phyloP scores from a whole-genome alignment of 1,140 invertebrate species.

The Ridgeia piscesae region DNA sequence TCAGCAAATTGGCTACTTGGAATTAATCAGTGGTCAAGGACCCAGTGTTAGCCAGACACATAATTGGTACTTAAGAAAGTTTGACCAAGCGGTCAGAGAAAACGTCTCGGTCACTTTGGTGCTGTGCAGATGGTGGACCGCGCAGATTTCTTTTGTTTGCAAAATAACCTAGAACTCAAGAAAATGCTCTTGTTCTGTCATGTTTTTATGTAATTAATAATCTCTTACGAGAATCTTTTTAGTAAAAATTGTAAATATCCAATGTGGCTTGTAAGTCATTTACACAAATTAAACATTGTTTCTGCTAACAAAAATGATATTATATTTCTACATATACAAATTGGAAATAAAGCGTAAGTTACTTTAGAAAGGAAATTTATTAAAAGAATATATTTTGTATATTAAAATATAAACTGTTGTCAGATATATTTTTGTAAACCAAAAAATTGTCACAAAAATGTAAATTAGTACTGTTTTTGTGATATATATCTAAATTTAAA shows the following conservation, averaged over 20 bases:
- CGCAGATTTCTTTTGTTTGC: too few species aligned
- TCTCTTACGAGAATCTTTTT: neutral
- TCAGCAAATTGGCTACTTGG: neutral
- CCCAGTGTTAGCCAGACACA: neutral
- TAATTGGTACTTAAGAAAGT: conserved; percentile 1
- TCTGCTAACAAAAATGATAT: neutral
- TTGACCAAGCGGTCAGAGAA: neutral
- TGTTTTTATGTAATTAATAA: neutral
- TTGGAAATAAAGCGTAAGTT: neutral
- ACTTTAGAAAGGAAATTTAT: neutral
- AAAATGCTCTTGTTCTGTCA: neutral
- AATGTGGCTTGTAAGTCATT: too few species aligned
- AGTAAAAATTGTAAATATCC: neutral
- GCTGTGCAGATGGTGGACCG: too few species aligned
- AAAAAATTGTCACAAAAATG: neutral
- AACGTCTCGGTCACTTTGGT: neutral
- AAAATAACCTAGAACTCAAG: too few species aligned
- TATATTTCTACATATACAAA: neutral
- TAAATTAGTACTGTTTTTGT: neutral
- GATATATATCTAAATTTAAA: neutral
- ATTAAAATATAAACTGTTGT: neutral
- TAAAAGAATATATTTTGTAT: too few species aligned
- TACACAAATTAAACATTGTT: neutral
- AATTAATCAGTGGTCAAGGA: neutral
- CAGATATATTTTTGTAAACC: neutral